A percentile compares a stretch with the other conserved stretches of the same genome.
Conservation (phyloP, 35 echinoderm and acorn worm species). For the Apostichopus californicus region DNA sequence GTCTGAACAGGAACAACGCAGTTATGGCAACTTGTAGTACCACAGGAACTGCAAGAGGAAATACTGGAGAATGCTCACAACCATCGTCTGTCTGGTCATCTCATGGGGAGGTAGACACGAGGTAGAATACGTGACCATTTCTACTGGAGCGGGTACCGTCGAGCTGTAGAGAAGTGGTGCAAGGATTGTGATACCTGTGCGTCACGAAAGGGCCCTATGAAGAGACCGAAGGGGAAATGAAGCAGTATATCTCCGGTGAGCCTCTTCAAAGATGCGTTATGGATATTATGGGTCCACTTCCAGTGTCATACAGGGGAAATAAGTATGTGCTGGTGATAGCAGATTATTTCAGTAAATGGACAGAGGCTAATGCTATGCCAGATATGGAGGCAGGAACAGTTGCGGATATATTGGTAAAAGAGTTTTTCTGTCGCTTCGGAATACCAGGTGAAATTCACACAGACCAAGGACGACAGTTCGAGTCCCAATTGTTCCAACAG, state of each 20-base stretch:
- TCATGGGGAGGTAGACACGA: not conserved
- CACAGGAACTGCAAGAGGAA: not conserved
- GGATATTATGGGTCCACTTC: slow-evolving; percentile 42
- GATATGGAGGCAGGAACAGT: slow-evolving; percentile 40
- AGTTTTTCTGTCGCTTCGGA: slow-evolving; percentile 41
- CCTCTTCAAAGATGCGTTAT: slow-evolving; percentile 24
- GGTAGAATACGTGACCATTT: slow-evolving; percentile 10
- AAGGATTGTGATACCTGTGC: slow-evolving; percentile 20
- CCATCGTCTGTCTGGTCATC: not conserved
- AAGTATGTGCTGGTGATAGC: slow-evolving; percentile 32
- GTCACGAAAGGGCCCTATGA: not conserved
- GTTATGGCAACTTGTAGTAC: no score
- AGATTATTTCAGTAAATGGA: slow-evolving; percentile 48
- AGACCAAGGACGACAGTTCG: slow-evolving; percentile 45
- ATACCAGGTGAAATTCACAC: slow-evolving; percentile 31
- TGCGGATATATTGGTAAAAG: slow-evolving; percentile 26
- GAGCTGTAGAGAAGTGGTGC: slow-evolving; percentile 24
- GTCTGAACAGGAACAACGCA: not conserved
- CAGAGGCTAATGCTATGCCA: slow-evolving; percentile 38
- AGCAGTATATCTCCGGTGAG: slow-evolving; percentile 10
- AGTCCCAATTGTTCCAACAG: slow-evolving; percentile 36
- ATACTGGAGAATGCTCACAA: slow-evolving; percentile 3
- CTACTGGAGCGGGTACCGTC: slow-evolving; percentile 42
- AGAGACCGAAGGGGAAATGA: slow-evolving; percentile 2
- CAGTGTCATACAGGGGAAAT: slow-evolving; percentile 32